Percentiles rank a stretch among this genome's conserved stretches.
These are phyloP conservation scores for Chrysina gloriosa DNA, from an alignment of 2,888 invertebrate genomes.

Conservation along the genomic window DNA sequence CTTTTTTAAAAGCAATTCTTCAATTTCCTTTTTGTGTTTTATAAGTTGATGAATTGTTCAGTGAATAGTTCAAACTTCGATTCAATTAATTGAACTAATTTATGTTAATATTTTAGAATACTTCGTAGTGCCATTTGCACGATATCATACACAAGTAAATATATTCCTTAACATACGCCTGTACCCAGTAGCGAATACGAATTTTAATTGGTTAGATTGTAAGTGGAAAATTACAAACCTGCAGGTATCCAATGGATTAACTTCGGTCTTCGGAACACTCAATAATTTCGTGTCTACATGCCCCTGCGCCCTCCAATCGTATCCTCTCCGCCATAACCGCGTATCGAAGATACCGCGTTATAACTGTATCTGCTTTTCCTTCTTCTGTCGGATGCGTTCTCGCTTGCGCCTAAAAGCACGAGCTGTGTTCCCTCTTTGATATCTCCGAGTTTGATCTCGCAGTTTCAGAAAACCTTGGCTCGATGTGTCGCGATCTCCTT, in stretches of 20 bases:
- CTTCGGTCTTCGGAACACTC: slow-evolving; percentile 6
- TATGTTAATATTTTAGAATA: too few relatives aligned
- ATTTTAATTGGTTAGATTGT: background rate
- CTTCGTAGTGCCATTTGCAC: too few relatives aligned
- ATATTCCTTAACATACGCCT: too few relatives aligned
- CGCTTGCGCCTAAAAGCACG: background rate
- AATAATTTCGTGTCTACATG: slow-evolving; percentile 5
- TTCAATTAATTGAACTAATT: too few relatives aligned
- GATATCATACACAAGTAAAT: too few relatives aligned
- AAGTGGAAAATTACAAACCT: background rate
- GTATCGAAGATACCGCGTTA: slow-evolving; percentile 8
- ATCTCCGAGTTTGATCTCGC: slow-evolving; percentile 12
- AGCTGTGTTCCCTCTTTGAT: background rate
- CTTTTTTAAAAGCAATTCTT: too few relatives aligned
- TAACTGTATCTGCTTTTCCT: background rate
- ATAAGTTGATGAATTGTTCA: too few relatives aligned
- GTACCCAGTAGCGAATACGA: too few relatives aligned
- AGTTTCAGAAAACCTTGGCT: slow-evolving; percentile 2
- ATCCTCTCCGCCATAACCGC: slow-evolving; percentile 8
- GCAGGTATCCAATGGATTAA: background rate
- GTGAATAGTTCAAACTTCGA: too few relatives aligned
- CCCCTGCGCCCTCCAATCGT: background rate
- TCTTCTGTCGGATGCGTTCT: background rate
- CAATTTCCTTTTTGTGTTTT: too few relatives aligned
- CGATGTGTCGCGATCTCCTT: slow-evolving; percentile 7